Base-by-base conservation (phyloP, 1,140 invertebrate species). In the Phthorimaea operculella region DNA sequence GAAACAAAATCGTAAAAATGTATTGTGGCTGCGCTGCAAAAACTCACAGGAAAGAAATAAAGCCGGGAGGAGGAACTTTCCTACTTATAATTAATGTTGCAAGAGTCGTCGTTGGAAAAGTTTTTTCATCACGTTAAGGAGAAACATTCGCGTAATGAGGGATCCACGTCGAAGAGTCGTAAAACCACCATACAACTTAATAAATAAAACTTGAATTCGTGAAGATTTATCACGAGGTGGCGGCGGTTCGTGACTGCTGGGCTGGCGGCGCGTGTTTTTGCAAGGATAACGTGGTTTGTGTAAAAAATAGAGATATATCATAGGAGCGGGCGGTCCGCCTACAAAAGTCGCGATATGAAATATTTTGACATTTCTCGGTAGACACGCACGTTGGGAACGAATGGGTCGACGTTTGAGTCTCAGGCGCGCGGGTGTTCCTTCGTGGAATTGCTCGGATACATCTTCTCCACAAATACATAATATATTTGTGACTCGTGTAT, bases 121-220 rank as follows among this genome's bases (percentile, higher is more conserved):
- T 83, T 85, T 85, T 83, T 84, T 79, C 75, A 80, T 83, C 74
- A 77, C 64, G 60, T 54, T 62, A 33, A 51, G 51, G 48, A 51
- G 66, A 72, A 63, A 64, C 59, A 62, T 59, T 62, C 64, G 52
- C 55, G 74, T 83, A 79, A 82, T 77, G 78, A 79, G 73, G 65
- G 63, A 70, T 70, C 79, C 68, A 71, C 75, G 62, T 71, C 64
- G 74, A 58, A 54, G 60, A 64, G 54, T 83, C 82, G 72, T 85
- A 85, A 85, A 83, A 82, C 77, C 73, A 72, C 66, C 71, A 74
- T 74, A 82, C 76, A 82, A 78, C 82, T 85, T 82, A 85, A 85
- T 85, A 83, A 83, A 83, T 83, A 81, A 80, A 80, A 74, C 60
- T 72, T 71, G 76, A 68, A 80, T 81, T 76, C 67, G 62, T 66